These are phyloP conservation scores for Euwallacea similis DNA, from an alignment of 1,140 invertebrate species.

Conservation along the genomic window DNA sequence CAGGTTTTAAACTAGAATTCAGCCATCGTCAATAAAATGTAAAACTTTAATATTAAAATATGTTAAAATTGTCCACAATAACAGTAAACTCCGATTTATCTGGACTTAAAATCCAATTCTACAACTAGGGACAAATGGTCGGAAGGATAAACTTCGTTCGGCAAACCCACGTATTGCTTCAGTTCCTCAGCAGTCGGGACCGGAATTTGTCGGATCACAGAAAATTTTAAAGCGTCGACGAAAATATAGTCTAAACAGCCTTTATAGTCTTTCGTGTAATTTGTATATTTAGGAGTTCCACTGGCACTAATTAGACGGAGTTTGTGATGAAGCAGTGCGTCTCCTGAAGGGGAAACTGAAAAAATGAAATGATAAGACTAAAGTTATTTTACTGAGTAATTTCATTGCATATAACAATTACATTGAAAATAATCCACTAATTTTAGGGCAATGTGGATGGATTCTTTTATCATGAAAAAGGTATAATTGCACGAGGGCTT, in stretches of 20 bases:
- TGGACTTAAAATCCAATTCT: constrained; percentile 64
- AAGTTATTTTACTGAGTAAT: neutral
- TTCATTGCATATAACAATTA: no score
- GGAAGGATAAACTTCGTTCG: constrained; percentile 85
- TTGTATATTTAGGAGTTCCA: constrained; percentile 79
- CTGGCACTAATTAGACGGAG: constrained; percentile 70
- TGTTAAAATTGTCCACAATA: no score
- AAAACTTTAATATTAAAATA: no score
- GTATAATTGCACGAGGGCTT: no score
- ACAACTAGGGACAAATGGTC: constrained; percentile 89
- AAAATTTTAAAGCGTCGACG: constrained; percentile 68
- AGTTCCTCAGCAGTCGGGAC: constrained; percentile 78
- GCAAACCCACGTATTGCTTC: constrained; percentile 70
- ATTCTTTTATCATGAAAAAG: no score
- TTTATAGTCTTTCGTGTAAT: constrained; percentile 79
- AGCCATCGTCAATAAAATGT: no score
- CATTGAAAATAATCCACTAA: no score
- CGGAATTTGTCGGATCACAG: constrained; percentile 72
- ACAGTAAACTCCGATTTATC: neutral
- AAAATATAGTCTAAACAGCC: constrained; percentile 94
- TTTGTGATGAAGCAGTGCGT: constrained; percentile 56
- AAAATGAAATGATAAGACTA: constrained; percentile 14
- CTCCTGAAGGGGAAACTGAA: constrained; percentile 32
- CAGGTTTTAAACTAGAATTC: no score
- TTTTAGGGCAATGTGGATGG: no score